Conservation (phyloP, 2,113 vertebrate species). For the Benitochromis conjunctus region DNA sequence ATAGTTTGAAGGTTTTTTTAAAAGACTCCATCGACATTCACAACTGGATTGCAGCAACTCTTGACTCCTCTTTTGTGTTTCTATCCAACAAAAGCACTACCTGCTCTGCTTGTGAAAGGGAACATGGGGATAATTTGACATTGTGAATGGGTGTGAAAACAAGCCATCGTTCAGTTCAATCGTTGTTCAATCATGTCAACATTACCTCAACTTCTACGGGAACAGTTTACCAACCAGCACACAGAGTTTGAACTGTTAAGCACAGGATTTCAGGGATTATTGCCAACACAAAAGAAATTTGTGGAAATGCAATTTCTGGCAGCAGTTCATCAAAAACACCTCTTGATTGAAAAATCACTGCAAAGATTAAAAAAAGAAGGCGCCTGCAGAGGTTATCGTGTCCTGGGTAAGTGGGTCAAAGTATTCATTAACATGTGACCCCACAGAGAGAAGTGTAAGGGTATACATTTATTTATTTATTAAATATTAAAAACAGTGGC, state of each 20-base stretch:
- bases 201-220: neutral
- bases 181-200: neutral
- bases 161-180: neutral
- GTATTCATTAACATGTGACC: neutral
- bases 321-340: neutral
- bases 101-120: neutral
- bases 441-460: neutral
- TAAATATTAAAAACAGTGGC: too few relatives aligned
- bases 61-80: neutral
- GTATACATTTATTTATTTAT: neutral
- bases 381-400: neutral
- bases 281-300: neutral
- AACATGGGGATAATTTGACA: neutral
- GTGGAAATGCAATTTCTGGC: neutral
- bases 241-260: neutral
- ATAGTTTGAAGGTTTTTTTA: neutral
- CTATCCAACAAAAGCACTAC: neutral
- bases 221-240: neutral
- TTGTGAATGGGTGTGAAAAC: neutral
- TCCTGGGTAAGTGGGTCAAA: neutral
- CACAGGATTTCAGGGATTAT: neutral
- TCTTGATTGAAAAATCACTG: neutral
- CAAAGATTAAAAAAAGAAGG: neutral
- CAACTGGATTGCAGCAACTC: neutral
- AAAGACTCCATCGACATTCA: neutral